phyloP scores from a whole-genome alignment of 2,888 invertebrate species.

The Cloeon dipterum region DNA sequence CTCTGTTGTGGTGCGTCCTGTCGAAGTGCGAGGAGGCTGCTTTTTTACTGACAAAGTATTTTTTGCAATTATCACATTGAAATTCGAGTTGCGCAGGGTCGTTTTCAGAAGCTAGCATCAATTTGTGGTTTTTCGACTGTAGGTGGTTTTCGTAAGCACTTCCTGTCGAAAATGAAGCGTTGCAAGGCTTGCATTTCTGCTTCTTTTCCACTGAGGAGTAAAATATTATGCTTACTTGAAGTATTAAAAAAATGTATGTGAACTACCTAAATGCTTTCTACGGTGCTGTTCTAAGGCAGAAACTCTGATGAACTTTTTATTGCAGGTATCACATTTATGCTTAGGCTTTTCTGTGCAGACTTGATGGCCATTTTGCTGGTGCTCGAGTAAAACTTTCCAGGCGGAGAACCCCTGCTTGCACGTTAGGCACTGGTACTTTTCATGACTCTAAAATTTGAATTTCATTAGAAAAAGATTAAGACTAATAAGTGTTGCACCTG shows the following conservation, averaged over 20 bases:
- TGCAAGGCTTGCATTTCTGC: too few species aligned
- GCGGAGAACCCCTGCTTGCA: slow-evolving; percentile 12
- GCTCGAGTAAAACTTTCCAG: slow-evolving; percentile 11
- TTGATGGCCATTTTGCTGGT: slow-evolving; percentile 11
- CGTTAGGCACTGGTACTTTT: slow-evolving; percentile 11
- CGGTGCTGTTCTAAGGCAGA: neutral
- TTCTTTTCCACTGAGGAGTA: too few species aligned
- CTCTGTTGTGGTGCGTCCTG: too few species aligned
- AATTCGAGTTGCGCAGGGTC: too few species aligned
- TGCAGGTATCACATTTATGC: slow-evolving; percentile 12
- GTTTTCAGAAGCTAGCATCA: too few species aligned
- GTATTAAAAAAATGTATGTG: too few species aligned
- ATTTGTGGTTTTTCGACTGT: slow-evolving; percentile 11
- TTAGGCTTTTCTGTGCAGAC: slow-evolving; percentile 8
- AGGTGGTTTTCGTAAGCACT: too few species aligned
- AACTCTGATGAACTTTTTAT: slow-evolving; percentile 4
- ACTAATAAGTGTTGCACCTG: slow-evolving; percentile 6
- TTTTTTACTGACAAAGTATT: too few species aligned
- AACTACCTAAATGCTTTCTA: neutral
- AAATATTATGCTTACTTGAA: too few species aligned
- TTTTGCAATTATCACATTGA: too few species aligned
- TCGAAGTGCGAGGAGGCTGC: too few species aligned
- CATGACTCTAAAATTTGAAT: slow-evolving; percentile 8
- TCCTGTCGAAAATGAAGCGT: too few species aligned
- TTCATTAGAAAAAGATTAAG: neutral